phyloP scores from a whole-genome alignment of 1,140 invertebrate genomes.

The Macrotrachela quadricornifera region DNA sequence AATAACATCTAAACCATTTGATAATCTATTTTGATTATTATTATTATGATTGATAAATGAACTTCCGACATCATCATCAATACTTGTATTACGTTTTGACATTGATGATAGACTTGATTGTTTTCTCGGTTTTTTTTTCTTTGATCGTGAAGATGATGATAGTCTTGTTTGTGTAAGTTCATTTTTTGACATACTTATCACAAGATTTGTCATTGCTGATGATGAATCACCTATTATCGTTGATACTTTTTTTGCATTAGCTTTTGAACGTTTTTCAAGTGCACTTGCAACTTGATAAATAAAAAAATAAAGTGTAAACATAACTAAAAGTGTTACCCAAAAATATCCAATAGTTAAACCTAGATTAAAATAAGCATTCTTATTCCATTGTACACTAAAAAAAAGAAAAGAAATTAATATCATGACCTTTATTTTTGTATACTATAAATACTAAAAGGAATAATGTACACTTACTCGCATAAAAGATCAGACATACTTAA shows the following conservation, averaged over 20 bases:
- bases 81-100: too few relatives aligned
- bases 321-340: constrained; percentile 16
- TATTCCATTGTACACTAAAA: constrained; percentile 65
- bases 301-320: constrained; percentile 56
- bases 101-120: too few relatives aligned
- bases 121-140: too few relatives aligned
- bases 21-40: too few relatives aligned
- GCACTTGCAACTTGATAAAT: constrained; percentile 95
- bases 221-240: constrained; percentile 69
- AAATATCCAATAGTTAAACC: constrained; percentile 79
- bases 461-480: constrained; percentile 63
- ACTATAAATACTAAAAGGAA: too few relatives aligned
- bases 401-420: too few relatives aligned
- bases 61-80: too few relatives aligned
- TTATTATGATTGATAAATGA: too few relatives aligned
- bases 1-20: too few relatives aligned
- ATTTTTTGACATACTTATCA: constrained; percentile 26
- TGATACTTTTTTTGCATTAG: constrained; percentile 61
- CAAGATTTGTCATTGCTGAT: constrained; percentile 51
- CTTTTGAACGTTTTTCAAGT: constrained; percentile 93
- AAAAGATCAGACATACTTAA: constrained; percentile 25
- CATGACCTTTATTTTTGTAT: too few relatives aligned
- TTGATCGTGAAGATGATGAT: too few relatives aligned
- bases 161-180: constrained; percentile 54
- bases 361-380: constrained; percentile 89